Conservation (phyloP, 2,888 invertebrate species). For the Deroplatys truncata region DNA sequence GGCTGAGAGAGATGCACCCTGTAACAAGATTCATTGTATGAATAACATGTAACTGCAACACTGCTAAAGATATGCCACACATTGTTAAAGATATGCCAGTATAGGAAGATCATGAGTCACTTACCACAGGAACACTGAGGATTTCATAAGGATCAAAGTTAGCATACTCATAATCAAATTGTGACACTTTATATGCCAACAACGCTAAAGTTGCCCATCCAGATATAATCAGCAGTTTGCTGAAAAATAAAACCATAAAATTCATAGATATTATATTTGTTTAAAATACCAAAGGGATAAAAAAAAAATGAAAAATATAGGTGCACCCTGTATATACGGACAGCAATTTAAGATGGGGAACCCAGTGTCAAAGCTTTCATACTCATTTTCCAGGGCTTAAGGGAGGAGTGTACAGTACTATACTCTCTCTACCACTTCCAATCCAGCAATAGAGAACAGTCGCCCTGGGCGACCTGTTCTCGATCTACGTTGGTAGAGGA, state of each 20-base stretch:
- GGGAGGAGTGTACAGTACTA: too few relatives aligned
- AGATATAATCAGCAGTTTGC: conserved; percentile 70
- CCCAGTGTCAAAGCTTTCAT: too few relatives aligned
- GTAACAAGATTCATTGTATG: conserved; percentile 25
- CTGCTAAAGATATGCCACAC: neutral
- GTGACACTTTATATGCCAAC: conserved; percentile 86
- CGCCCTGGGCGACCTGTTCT: too few relatives aligned
- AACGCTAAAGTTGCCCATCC: conserved; percentile 81
- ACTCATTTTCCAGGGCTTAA: too few relatives aligned
- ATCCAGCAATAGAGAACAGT: too few relatives aligned
- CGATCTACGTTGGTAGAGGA: too few relatives aligned
- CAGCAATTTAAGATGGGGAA: too few relatives aligned
- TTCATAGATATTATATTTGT: too few relatives aligned
- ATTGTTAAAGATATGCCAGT: neutral
- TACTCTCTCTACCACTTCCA: too few relatives aligned
- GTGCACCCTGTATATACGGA: too few relatives aligned
- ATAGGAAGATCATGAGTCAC: conserved; percentile 32
- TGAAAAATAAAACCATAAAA: conserved; percentile 40
- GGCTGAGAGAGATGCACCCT: conserved; percentile 81
- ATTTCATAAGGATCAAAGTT: conserved; percentile 99
- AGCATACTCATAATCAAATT: conserved; percentile 96
- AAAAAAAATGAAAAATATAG: too few relatives aligned
- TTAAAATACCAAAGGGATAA: too few relatives aligned
- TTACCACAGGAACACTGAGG: conserved; percentile 76
- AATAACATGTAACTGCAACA: neutral